A percentile compares a stretch with the other conserved stretches of the same genome.
Conservation (phyloP, 64 coral and sea anemone species). For the Actinia equina region DNA sequence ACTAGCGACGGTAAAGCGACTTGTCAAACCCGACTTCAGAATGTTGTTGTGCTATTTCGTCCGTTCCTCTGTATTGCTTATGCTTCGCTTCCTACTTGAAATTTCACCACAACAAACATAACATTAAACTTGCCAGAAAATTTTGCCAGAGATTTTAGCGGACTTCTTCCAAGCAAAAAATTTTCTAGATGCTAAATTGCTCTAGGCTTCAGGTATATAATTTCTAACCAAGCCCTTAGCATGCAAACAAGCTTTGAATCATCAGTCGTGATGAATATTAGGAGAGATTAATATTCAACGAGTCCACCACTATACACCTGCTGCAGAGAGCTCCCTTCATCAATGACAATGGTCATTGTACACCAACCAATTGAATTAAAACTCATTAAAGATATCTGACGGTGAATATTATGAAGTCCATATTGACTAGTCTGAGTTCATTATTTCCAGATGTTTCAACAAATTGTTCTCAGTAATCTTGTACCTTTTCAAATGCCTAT, state of each 20-base stretch:
- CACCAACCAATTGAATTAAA: not conserved
- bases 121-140: not conserved
- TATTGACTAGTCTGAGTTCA: not conserved
- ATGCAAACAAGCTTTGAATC: not conserved
- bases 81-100: not conserved
- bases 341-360: not conserved
- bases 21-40: not conserved
- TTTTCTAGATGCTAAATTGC: not conserved
- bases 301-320: not conserved
- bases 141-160: not conserved
- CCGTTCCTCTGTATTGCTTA: not conserved
- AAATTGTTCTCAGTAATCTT: not conserved
- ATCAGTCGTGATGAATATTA: not conserved
- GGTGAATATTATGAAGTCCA: not conserved
- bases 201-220: not conserved
- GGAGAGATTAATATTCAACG: constrained; percentile 7
- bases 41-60: not conserved
- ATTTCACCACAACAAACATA: not conserved
- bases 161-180: not conserved
- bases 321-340: not conserved
- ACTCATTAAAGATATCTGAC: not conserved
- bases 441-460: not conserved
- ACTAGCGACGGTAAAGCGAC: not conserved
- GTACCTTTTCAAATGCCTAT: not conserved
- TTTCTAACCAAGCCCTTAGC: not conserved